Evolutionary conservation across 2,113 vertebrate species (phyloP), one percentile per base, ranked within the genome.

Genomic region (Aix galericulata): DNA sequence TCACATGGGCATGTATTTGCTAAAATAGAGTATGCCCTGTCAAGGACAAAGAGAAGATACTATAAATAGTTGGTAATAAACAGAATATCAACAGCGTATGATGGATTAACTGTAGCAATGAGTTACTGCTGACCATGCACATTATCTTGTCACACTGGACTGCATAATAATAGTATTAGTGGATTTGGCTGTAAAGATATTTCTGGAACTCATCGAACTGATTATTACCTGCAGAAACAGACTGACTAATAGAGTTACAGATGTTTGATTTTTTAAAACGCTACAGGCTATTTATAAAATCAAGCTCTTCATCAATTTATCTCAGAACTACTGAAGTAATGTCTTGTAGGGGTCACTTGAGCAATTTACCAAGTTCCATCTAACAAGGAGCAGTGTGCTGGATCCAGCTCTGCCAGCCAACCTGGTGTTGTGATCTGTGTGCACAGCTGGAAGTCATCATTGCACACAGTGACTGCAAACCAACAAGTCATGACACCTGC

Each of bases 71-170:
- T 62, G 52, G 27, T 78, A 91, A 91, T 80, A 92, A 92, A 90
- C 31, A 82, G 63, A 92, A 38, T 94, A 93, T 71, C 44, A 95
- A 72, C n/a, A 89, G 34, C 31, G 38, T 84, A 60, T 89, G 82
- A 89, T 94, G 82, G 77, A 92, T 87, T 90, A 95, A 89, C 36
- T 3, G 4, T 56, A 71, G 17, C 78, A 42, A 89, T 78, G 69
- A 78, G 60, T 87, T 89, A 50, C 46, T 87, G 86, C 88, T 91
- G 94, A 87, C 59, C 52, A 46, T 20, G 56, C 52, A 81, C 27
- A 29, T 66, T 63, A 56, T 74, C 77, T 95, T 76, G 52, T 86
- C 76, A 78, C 50, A 62, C 31, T 67, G 79, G 44, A 89, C 52
- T 79, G 67, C 16, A 67, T 13, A 53, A 84, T 68, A 81, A 27